Percentiles rank a stretch among this genome's conserved stretches.
Conservation (phyloP, 92 coral and sea anemone species). For the Actinernus sp. region DNA sequence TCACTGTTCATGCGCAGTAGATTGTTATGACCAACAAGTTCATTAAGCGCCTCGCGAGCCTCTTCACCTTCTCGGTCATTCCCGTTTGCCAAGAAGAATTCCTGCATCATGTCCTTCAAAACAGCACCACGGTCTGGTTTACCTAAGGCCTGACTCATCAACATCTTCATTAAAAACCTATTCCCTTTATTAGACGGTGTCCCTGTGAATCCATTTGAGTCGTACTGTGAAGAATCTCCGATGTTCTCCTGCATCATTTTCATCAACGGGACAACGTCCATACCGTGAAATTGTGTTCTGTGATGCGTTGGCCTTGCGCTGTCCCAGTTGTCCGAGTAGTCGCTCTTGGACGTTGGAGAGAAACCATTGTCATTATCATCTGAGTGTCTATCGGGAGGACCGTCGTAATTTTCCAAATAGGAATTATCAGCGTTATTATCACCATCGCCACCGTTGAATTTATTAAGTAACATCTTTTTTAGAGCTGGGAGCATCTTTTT, state of each 20-base stretch:
- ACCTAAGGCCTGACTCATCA: slow-evolving; percentile 75
- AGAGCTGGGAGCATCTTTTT: slow-evolving; percentile 87
- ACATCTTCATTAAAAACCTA: slow-evolving; percentile 51
- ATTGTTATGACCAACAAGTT: slow-evolving; percentile 67
- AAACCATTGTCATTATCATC: not conserved
- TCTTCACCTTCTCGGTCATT: slow-evolving; percentile 66
- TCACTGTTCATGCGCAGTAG: slow-evolving; percentile 54
- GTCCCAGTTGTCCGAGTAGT: slow-evolving; percentile 67
- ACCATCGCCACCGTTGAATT: slow-evolving; percentile 39
- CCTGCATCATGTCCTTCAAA: slow-evolving; percentile 88
- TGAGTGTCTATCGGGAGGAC: slow-evolving; percentile 8
- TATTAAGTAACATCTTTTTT: slow-evolving; percentile 64
- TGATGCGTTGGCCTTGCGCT: slow-evolving; percentile 23
- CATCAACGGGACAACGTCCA: slow-evolving; percentile 71
- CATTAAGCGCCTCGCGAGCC: slow-evolving; percentile 74
- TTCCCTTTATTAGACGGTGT: slow-evolving; percentile 37
- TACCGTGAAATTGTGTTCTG: slow-evolving; percentile 12
- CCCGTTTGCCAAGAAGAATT: slow-evolving; percentile 76
- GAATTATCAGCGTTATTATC: slow-evolving; percentile 35
- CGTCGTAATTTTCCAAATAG: slow-evolving; percentile 56
- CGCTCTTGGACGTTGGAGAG: slow-evolving; percentile 19
- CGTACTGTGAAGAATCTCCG: slow-evolving; percentile 30
- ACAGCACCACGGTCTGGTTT: slow-evolving; percentile 81
- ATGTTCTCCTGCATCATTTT: slow-evolving; percentile 59
- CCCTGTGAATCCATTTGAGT: slow-evolving; percentile 55